Percentiles rank a stretch among this genome's conserved stretches.
Evolutionary conservation across 2,888 invertebrate species (phyloP).

Genomic region (Hoplodrina ambigua): DNA sequence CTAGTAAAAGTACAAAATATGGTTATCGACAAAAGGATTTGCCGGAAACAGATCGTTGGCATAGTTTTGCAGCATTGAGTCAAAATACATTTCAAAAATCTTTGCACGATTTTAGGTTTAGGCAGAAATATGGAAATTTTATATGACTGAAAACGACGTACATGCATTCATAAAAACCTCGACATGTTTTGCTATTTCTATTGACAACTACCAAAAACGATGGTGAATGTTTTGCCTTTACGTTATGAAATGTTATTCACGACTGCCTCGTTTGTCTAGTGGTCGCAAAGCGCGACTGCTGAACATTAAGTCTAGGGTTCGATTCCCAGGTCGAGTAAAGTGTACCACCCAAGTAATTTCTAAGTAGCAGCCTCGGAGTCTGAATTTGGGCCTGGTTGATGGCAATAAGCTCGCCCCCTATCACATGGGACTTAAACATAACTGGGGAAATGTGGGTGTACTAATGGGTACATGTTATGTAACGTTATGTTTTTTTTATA

Average conservation of each 20-base stretch:
- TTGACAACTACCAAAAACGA: conserved; percentile 19
- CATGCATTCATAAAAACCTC: conserved; percentile 42
- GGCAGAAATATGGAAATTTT: conserved; percentile 54
- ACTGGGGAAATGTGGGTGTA: too few species aligned
- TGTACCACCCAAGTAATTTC: too few species aligned
- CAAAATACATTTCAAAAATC: conserved; percentile 41
- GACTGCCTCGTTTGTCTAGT: too few species aligned
- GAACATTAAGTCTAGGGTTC: too few species aligned
- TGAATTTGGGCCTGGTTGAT: too few species aligned
- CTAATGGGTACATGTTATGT: too few species aligned
- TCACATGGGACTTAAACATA: too few species aligned
- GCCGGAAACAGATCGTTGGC: conserved; percentile 1
- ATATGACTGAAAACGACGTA: conserved; percentile 28
- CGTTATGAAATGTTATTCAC: conserved; percentile 8
- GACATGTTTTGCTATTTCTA: conserved; percentile 27
- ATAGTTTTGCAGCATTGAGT: conserved; percentile 26
- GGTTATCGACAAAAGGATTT: background rate
- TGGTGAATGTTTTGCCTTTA: conserved; percentile 2
- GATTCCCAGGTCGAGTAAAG: too few species aligned
- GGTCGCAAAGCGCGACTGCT: too few species aligned
- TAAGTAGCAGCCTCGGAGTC: too few species aligned
- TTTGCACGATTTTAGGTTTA: conserved; percentile 51
- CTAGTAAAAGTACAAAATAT: too few species aligned
- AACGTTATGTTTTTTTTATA: background rate
- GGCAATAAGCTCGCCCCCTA: too few species aligned